Evolutionary conservation across 2,888 invertebrate species (phyloP).

Genomic region (Kuschelorhynchus macadamiae): DNA sequence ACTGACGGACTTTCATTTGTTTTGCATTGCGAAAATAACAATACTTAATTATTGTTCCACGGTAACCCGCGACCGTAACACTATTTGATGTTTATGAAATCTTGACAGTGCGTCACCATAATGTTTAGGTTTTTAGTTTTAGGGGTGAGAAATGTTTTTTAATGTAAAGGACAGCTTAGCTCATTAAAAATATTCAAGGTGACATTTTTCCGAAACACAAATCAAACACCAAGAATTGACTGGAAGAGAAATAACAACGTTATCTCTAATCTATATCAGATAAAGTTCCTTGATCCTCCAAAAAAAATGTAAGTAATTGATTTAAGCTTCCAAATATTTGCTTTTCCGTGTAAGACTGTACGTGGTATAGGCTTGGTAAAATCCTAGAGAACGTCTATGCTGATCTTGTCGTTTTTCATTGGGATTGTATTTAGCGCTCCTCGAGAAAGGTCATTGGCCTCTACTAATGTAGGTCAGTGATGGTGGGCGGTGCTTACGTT

Average conservation of each 20-base stretch:
- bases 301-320: slow-evolving; percentile 61
- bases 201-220: neutral
- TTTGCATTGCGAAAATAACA: slow-evolving; percentile 13
- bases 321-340: slow-evolving; percentile 11
- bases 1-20: slow-evolving; percentile 42
- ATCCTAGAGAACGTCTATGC: slow-evolving; percentile 46
- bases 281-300: slow-evolving; percentile 49
- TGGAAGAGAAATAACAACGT: neutral
- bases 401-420: slow-evolving; percentile 58
- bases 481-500: slow-evolving; percentile 65
- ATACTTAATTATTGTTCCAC: slow-evolving; percentile 5
- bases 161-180: neutral
- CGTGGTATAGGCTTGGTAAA: slow-evolving; percentile 36
- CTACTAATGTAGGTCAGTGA: slow-evolving; percentile 68
- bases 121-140: neutral
- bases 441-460: slow-evolving; percentile 62
- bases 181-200: neutral
- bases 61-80: neutral
- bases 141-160: neutral
- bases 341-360: neutral
- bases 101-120: neutral
- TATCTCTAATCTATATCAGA: slow-evolving; percentile 33
- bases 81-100: slow-evolving; percentile 3
- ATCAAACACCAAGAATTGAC: slow-evolving; percentile 8
- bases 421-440: slow-evolving; percentile 60